Percentiles rank a stretch among this genome's conserved stretches.
phyloP scores from a whole-genome alignment of 2,888 invertebrate species.

The Entomobrya proxima region DNA sequence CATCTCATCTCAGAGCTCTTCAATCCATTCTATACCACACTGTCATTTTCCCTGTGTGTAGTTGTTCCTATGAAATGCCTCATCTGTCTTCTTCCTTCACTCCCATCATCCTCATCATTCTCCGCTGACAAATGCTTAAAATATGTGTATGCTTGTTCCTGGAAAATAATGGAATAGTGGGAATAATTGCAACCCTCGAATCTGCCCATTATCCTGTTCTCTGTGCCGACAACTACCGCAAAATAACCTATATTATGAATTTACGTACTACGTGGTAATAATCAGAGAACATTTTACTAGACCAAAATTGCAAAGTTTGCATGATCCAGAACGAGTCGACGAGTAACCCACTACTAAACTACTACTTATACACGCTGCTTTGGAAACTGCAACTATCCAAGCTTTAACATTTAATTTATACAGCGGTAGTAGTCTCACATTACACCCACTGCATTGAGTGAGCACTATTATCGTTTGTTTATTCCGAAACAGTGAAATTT shows the following conservation, averaged over 20 bases:
- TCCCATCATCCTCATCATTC: not conserved
- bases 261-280: not conserved
- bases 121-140: not conserved
- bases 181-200: not conserved
- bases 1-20: conserved; percentile 62
- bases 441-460: not conserved
- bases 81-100: conserved; percentile 20
- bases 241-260: not conserved
- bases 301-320: not conserved
- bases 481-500: not conserved
- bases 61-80: conserved; percentile 9
- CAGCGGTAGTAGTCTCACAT: not conserved
- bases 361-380: not conserved
- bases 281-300: not conserved
- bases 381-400: not conserved
- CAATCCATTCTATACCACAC: conserved; percentile 35
- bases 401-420: too few relatives aligned
- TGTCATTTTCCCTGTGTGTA: conserved; percentile 46
- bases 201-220: not conserved
- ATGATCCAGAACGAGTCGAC: not conserved
- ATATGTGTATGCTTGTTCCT: not conserved
- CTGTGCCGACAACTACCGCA: not conserved
- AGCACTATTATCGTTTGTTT: not conserved
- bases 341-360: not conserved
- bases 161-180: not conserved